Evolutionary conservation across 2,113 vertebrate genomes (phyloP), one percentile per base, ranked within the genome.

Genomic region (Dipodomys ordii): DNA sequence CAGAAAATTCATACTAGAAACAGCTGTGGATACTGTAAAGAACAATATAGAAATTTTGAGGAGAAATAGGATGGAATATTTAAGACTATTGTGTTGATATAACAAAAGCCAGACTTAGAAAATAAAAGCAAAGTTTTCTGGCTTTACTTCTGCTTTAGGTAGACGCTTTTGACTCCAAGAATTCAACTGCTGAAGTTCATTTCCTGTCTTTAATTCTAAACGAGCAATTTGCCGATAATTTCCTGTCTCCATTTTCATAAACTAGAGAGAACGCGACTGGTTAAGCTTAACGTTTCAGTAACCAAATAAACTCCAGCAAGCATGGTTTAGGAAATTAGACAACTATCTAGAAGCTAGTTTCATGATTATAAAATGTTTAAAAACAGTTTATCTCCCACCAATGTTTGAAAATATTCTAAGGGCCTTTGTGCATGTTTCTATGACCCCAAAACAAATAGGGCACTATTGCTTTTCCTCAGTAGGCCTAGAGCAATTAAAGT

Each of bases 131-230:
- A 94, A 71, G 91, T 97, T 97, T 96, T 86, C 94, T 97, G 97
- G 97, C 87, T 97, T 89, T 30, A 13, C 97, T 98, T 98, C 96
- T 87, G 74, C 96, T 97, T 96, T 86, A 95, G 94, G 97, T 97
- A 97, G 97, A 98, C 94, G 95, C 77, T 97, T 97, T 98, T 97
- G 97, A 97, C 95, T 97, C 94, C 53, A 25, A 95, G 93, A 96
- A 96, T 97, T 97, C 96, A 97, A 96, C 98, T 94, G 95, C 95
- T 97, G 96, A 98, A 98, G 97, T 96, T 96, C 13, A 46, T 98
- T 98, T 98, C 97, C 97, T 98, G 97, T 85, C 96, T 97, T 96
- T 97, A 96, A 97, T 97, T 97, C 98, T 98, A 97, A 97, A 95
- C 94, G 96, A 96, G 92, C 91, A 98, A 92, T 95, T 98, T 97